Conservation (phyloP, 2,113 vertebrate species). For the Sterna hirundo region DNA sequence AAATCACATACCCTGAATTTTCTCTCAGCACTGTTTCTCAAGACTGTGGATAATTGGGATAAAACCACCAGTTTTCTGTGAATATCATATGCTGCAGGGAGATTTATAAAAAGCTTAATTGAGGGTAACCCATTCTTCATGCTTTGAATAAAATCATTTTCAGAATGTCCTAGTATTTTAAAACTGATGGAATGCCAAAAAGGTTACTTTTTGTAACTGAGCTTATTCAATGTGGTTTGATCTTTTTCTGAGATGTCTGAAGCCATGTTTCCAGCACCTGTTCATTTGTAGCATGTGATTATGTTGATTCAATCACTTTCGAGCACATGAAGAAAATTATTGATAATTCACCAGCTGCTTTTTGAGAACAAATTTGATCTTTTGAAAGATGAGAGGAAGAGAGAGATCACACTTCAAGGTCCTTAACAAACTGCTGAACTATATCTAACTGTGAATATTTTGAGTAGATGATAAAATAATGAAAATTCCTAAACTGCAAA, state of each 20-base stretch:
- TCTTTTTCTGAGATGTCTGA: neutral
- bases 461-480: neutral
- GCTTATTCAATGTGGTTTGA: neutral
- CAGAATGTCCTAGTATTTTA: neutral
- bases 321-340: constrained; percentile 5
- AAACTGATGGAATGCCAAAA: neutral
- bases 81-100: neutral
- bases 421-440: neutral
- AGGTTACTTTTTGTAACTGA: neutral
- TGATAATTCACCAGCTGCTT: constrained; percentile 46
- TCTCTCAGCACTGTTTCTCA: neutral
- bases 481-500: neutral
- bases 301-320: constrained; percentile 21
- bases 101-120: neutral
- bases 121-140: neutral
- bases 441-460: neutral
- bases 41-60: neutral
- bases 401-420: neutral
- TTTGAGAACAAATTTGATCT: neutral
- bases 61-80: neutral
- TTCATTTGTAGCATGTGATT: constrained; percentile 7
- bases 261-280: constrained; percentile 5
- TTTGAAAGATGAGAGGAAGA: neutral
- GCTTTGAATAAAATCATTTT: neutral
- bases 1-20: neutral